These are phyloP conservation scores for Zoanthus gigantus DNA, from an alignment of 92 coral and sea anemone species.

Conservation along the genomic window DNA sequence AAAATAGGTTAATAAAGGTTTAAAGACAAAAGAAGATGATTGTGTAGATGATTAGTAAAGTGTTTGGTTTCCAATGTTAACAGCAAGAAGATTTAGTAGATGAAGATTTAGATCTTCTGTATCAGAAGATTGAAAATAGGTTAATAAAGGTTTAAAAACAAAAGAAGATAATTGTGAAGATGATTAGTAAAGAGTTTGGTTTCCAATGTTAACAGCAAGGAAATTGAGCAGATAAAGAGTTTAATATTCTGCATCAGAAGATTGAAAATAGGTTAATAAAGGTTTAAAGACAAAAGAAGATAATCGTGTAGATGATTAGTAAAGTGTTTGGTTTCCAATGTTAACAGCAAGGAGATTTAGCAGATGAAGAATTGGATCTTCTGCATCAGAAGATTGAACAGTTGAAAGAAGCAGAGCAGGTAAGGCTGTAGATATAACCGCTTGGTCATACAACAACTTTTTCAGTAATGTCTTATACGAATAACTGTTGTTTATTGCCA, in stretches of 20 bases:
- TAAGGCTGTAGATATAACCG: background rate
- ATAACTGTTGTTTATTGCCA: too few relatives aligned
- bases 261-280: conserved; percentile 24
- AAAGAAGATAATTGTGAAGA: background rate
- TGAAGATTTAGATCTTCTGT: conserved; percentile 72
- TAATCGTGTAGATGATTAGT: background rate
- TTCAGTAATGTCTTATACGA: conserved; percentile 67
- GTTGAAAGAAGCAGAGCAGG: conserved; percentile 83
- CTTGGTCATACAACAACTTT: background rate
- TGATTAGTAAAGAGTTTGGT: background rate
- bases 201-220: conserved; percentile 49
- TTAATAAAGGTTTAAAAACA: background rate
- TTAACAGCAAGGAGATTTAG: conserved; percentile 65
- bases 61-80: background rate
- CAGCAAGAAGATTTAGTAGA: conserved; percentile 69
- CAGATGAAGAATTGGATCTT: conserved; percentile 72
- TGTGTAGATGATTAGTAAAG: too few relatives aligned
- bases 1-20: background rate
- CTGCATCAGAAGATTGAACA: conserved; percentile 75
- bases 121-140: conserved; percentile 62
- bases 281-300: too few relatives aligned
- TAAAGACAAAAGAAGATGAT: background rate
- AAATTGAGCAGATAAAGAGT: conserved; percentile 70
- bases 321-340: background rate
- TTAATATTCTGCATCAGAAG: conserved; percentile 69